A percentile compares a stretch with the other conserved stretches of the same genome.
Evolutionary conservation across 2,888 invertebrate species (phyloP).

Genomic region (Dorcus parallelipipedus): DNA sequence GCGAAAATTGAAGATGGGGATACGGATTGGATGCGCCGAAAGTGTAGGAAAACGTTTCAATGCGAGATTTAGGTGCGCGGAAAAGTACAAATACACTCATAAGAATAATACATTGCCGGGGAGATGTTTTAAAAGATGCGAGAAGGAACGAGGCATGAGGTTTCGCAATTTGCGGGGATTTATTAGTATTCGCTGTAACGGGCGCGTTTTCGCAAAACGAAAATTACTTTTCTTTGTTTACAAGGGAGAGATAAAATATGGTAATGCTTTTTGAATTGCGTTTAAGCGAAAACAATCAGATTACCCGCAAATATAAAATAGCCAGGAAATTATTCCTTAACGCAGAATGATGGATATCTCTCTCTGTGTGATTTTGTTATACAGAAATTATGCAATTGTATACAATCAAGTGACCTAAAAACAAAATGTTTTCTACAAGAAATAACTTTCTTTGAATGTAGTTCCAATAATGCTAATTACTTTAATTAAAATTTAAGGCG

Average conservation of each 20-base stretch:
- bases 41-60: slow-evolving; percentile 5
- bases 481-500: too few species aligned
- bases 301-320: too few species aligned
- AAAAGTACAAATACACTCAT: slow-evolving; percentile 9
- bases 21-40: slow-evolving; percentile 9
- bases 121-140: not conserved
- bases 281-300: not conserved
- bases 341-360: too few species aligned
- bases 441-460: too few species aligned
- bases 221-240: slow-evolving; percentile 1
- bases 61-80: not conserved
- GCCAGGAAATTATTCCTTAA: too few species aligned
- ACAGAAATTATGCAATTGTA: too few species aligned
- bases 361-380: too few species aligned
- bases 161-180: slow-evolving; percentile 2
- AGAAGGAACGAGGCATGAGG: not conserved
- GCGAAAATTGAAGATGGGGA: slow-evolving; percentile 12
- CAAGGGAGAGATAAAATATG: not conserved
- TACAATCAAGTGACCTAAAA: too few species aligned
- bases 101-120: slow-evolving; percentile 8
- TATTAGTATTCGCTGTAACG: not conserved
- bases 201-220: not conserved
- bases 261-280: not conserved
- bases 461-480: too few species aligned
- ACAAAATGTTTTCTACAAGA: too few species aligned